Percentiles rank a stretch among this genome's conserved stretches.
Conservation (phyloP, 2,888 invertebrate species). For the Tineola bisselliella region DNA sequence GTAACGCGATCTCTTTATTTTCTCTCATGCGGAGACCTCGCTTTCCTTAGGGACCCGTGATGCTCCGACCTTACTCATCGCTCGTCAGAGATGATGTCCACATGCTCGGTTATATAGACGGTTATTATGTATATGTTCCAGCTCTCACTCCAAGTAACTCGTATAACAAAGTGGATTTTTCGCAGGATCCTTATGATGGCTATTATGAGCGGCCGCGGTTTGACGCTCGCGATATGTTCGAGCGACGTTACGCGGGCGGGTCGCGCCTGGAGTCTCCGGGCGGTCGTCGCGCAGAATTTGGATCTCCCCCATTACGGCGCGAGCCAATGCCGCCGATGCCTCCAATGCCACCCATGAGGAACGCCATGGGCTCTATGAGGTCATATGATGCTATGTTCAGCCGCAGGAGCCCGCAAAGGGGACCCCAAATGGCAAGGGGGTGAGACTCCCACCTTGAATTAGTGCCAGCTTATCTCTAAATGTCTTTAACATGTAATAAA, state of each 20-base stretch:
- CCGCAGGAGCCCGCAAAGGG: conserved; percentile 78
- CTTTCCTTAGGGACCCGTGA: not conserved
- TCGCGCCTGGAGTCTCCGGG: conserved; percentile 64
- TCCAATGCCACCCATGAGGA: conserved; percentile 71
- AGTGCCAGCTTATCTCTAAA: too few relatives aligned
- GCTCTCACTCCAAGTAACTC: not conserved
- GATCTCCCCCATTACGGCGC: conserved; percentile 78
- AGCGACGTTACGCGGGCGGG: conserved; percentile 77
- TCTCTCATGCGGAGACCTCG: conserved; percentile 7
- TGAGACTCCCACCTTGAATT: conserved; percentile 21
- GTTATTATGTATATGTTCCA: conserved; percentile 1
- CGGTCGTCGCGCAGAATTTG: conserved; percentile 69
- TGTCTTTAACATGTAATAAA: too few relatives aligned
- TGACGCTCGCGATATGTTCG: conserved; percentile 82
- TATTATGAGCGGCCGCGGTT: conserved; percentile 83
- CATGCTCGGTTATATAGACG: conserved; percentile 11
- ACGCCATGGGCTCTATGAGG: conserved; percentile 74
- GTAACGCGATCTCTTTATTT: conserved; percentile 65
- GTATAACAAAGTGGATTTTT: not conserved
- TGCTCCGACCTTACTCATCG: not conserved
- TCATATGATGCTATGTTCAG: conserved; percentile 86
- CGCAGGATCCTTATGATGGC: conserved; percentile 76
- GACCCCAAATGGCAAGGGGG: conserved; percentile 73
- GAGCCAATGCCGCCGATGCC: conserved; percentile 86
- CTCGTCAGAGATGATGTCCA: conserved; percentile 5